Evolutionary conservation across 2,797 vertebrate species (phyloP).

Genomic region (Tragopan temminckii): DNA sequence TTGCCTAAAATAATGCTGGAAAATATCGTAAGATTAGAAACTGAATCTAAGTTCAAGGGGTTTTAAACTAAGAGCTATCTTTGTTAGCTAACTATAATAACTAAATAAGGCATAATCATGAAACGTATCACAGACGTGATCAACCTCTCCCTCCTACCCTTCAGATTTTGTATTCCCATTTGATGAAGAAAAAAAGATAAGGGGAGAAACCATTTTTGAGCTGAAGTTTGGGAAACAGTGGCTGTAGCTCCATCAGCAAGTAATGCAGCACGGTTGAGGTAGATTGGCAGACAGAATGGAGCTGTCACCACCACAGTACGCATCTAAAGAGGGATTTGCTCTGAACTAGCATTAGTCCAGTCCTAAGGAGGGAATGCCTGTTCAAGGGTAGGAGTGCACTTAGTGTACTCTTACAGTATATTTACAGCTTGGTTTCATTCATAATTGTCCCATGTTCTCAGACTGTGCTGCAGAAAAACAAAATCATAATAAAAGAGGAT

Average conservation of each 20-base stretch:
- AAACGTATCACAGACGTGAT: background rate
- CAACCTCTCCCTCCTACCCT: background rate
- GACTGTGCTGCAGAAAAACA: background rate
- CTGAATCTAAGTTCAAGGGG: background rate
- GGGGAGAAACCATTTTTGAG: background rate
- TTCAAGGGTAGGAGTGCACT: background rate
- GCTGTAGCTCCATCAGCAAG: background rate
- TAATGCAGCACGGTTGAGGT: background rate
- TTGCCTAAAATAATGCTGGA: background rate
- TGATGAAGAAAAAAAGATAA: background rate
- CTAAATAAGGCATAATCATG: background rate
- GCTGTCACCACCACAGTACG: rapidly evolving
- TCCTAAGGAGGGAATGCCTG: background rate
- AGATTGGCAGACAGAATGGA: background rate
- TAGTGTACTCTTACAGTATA: background rate
- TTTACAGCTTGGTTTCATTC: background rate
- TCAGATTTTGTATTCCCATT: background rate
- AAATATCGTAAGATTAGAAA: background rate
- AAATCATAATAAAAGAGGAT: background rate
- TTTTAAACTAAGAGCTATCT: background rate
- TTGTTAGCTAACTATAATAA: background rate
- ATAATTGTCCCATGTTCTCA: background rate
- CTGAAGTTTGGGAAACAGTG: background rate
- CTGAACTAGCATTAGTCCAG: rapidly evolving
- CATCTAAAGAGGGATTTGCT: background rate